phyloP scores from a whole-genome alignment of 2,113 vertebrate species.

The Vanacampus margaritifer region DNA sequence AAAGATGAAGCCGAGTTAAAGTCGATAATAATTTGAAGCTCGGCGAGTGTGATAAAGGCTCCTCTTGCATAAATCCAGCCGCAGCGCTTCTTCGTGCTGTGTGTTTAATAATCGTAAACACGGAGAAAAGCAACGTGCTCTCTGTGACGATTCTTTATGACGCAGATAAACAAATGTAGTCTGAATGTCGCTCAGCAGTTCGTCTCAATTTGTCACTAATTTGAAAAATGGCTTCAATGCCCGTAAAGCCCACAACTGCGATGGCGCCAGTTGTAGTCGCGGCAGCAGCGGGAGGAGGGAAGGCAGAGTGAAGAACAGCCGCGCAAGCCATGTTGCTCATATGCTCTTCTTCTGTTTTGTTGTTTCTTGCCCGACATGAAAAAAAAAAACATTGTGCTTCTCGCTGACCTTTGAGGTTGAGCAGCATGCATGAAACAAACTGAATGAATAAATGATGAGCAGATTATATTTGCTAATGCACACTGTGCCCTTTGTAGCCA shows the following conservation, averaged over 20 bases:
- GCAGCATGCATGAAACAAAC: constrained; percentile 44
- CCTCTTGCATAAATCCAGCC: background rate
- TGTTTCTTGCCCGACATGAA: constrained; percentile 22
- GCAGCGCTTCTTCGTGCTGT: background rate
- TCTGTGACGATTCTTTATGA: background rate
- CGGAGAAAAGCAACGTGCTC: background rate
- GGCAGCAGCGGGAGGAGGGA: background rate
- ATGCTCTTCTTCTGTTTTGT: background rate
- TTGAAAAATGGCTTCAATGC: background rate
- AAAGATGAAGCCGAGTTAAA: background rate
- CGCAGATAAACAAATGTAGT: background rate
- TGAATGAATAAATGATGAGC: constrained; percentile 53
- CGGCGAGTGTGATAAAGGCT: background rate
- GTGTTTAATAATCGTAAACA: background rate
- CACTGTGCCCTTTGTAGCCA: constrained; percentile 36
- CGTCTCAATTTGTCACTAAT: background rate
- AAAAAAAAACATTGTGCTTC: constrained; percentile 17
- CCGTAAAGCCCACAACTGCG: no score
- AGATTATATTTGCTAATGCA: constrained; percentile 54
- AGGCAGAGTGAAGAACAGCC: background rate
- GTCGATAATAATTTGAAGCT: background rate
- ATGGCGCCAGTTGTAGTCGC: background rate
- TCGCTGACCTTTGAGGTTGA: constrained; percentile 54
- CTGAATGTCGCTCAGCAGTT: background rate
- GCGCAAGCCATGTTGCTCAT: background rate